Base-by-base conservation (phyloP, 2,113 vertebrate species). In the Leucoraja erinaceus region DNA sequence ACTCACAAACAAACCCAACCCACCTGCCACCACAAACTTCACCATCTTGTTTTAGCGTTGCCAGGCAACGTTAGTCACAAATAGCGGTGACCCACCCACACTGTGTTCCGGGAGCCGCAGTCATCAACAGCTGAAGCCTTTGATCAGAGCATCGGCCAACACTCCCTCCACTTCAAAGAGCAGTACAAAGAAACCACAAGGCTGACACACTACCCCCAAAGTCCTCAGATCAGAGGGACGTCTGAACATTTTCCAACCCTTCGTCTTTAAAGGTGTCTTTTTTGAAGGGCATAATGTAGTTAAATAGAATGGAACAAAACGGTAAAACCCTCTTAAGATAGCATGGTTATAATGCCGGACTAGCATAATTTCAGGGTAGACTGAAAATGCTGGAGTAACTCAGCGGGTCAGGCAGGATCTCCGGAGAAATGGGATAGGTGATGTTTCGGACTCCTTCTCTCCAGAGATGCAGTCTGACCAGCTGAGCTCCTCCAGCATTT, bases 11-110 rank as follows among this genome's bases (percentile, higher is more conserved):
- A 25, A 59, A 25, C n/a, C 25, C 63, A 31, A 47, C 93, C 93
- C 95, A 97, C 97, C 97, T 93, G 96, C 96, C 0, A 97, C 93
- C 0, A 97, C 96, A 95, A 97, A 97, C 91, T 95, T 96, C 0
- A 96, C 97, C 97, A 97, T 97, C 25, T 59, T 74, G 10, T 56
- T 81, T 16, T 12, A 61, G 22, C 18, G 96, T 96, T 96, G 95
- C 96, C 94, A 93, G 81, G 94, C 93, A 93, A 95, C 95, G 0
- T 88, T 5, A 38, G 63, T 2, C 31, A 3, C 90, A 33, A 11
- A 72, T 25, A 1, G 38, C 20, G 66, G 90, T 0, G 38, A 10
- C 63, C 1, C 33, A 0, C 33, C 31, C 61, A 20, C 61, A 20
- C 20, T 70, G 10, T 38, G 7, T 28, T 18, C 31, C 66, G 88